Evolutionary conservation across 2,113 vertebrate genomes (phyloP).

Genomic region (Pluvianellus socialis): DNA sequence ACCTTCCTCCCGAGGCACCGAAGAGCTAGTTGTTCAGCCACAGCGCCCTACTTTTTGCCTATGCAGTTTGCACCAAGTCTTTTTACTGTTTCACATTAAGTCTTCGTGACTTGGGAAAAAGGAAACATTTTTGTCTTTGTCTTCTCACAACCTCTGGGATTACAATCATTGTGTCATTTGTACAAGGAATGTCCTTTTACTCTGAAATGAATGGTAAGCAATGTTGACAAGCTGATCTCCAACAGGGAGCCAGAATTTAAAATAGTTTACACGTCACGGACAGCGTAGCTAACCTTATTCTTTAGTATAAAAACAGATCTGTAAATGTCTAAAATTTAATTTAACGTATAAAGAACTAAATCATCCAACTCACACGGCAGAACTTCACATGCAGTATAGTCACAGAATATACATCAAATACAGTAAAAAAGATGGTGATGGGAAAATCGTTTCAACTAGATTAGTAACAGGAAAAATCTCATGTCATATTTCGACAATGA

Average conservation of each 20-base stretch:
- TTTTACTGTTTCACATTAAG: neutral
- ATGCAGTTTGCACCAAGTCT: neutral
- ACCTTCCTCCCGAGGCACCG: neutral
- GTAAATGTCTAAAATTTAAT: neutral
- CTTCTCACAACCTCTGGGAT: conserved; percentile 10
- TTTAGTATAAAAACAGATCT: neutral
- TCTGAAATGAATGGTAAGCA: neutral
- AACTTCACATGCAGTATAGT: conserved; percentile 22
- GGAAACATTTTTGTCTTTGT: neutral
- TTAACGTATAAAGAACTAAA: conserved; percentile 12
- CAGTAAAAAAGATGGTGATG: conserved; percentile 8
- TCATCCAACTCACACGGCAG: neutral
- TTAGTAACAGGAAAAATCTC: neutral
- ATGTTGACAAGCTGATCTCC: neutral
- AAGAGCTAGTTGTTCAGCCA: neutral
- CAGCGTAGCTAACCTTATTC: neutral
- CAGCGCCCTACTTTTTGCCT: neutral
- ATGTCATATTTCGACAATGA: neutral
- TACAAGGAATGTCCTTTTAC: neutral
- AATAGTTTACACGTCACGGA: neutral
- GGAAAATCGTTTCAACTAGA: neutral
- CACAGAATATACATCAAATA: conserved; percentile 33
- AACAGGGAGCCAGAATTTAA: neutral
- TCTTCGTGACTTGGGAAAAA: neutral
- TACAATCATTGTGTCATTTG: conserved; percentile 60